phyloP scores from a whole-genome alignment of 2,888 invertebrate species.

The Carcina quercana region DNA sequence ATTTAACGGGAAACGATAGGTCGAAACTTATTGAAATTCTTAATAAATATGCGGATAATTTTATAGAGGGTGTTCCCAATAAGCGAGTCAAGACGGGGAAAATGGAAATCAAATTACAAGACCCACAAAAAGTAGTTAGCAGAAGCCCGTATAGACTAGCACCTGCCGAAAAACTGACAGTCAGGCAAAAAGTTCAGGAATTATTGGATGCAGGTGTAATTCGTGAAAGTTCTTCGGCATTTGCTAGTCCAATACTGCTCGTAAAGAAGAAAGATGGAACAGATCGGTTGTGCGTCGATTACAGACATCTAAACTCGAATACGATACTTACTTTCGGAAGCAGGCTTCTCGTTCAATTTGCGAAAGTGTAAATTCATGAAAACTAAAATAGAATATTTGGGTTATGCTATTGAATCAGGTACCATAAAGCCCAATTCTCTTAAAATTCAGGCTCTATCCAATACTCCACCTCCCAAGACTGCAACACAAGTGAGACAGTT shows the following conservation, averaged over 20 bases:
- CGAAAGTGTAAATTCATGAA: slow-evolving; percentile 1
- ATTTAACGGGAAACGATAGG: no score
- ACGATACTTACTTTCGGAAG: slow-evolving; percentile 5
- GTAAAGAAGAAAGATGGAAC: slow-evolving; percentile 12
- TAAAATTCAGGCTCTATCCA: slow-evolving; percentile 17
- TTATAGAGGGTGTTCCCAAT: no score
- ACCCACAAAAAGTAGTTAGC: slow-evolving; percentile 8
- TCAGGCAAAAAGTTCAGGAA: no score
- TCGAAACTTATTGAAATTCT: no score
- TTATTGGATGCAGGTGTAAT: slow-evolving; percentile 4
- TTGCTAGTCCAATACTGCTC: slow-evolving; percentile 12
- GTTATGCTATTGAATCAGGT: slow-evolving; percentile 9
- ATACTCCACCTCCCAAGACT: slow-evolving; percentile 13
- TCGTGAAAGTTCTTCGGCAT: slow-evolving; percentile 11
- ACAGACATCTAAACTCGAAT: slow-evolving; percentile 13
- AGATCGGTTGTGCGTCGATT: slow-evolving; percentile 14
- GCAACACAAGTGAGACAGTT: slow-evolving; percentile 19
- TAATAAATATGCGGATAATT: no score
- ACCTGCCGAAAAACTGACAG: slow-evolving; percentile 4
- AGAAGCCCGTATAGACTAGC: slow-evolving; percentile 11
- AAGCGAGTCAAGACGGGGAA: slow-evolving; percentile 12
- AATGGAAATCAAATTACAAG: slow-evolving; percentile 9
- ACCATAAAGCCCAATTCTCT: slow-evolving; percentile 17
- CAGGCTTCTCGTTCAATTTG: slow-evolving; percentile 19
- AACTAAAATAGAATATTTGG: not conserved